Evolutionary conservation across 2,797 vertebrate genomes (phyloP).

Genomic region (Synaphobranchus kaupii): DNA sequence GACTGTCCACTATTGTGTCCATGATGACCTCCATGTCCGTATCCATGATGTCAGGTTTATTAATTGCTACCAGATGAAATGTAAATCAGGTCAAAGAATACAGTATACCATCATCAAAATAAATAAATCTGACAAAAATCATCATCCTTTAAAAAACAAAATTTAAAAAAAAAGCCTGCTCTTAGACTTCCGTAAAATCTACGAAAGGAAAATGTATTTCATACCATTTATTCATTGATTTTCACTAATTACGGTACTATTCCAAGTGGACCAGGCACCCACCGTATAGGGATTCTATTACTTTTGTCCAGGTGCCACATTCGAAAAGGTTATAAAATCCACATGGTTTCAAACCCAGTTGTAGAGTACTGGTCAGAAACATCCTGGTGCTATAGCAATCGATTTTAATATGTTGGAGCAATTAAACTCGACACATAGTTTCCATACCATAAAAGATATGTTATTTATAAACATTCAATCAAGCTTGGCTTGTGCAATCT

Average conservation of each 20-base stretch:
- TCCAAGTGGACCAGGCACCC: not conserved
- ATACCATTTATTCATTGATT: not conserved
- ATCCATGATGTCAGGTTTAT: slow-evolving; percentile 91
- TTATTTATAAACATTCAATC: not conserved
- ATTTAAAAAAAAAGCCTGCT: not conserved
- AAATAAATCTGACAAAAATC: not conserved
- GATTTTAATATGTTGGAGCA: not conserved
- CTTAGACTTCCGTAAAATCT: not conserved
- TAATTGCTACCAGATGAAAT: slow-evolving; percentile 77
- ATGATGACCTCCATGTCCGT: slow-evolving; percentile 97
- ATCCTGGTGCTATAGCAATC: not conserved
- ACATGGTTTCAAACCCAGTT: not conserved
- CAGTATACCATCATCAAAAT: not conserved
- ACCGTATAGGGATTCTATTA: not conserved
- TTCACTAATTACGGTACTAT: not conserved
- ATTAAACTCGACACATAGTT: not conserved
- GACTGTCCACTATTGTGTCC: slow-evolving; percentile 97
- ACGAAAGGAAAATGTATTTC: not conserved
- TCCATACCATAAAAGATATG: not conserved
- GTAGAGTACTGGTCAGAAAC: not conserved
- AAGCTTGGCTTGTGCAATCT: not conserved
- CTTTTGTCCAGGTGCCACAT: not conserved
- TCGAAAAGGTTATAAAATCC: not conserved
- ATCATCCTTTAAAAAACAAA: not conserved
- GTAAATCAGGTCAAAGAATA: slow-evolving; percentile 26